Conservation (phyloP, 2,888 invertebrate species). For the Nemotelus pantherinus region DNA sequence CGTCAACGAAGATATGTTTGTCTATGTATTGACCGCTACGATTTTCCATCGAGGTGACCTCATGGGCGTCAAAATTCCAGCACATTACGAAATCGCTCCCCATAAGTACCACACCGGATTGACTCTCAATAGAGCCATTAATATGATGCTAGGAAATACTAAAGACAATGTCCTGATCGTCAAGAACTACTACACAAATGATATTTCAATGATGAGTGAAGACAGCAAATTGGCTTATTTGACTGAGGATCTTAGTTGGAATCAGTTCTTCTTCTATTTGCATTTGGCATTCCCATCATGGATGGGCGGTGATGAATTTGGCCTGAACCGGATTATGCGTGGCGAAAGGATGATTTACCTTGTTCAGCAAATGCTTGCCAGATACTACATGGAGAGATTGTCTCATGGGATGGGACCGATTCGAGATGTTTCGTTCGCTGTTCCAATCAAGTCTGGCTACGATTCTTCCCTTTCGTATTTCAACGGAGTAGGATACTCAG, state of each 20-base stretch:
- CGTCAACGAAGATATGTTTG: conserved; percentile 79
- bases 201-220: conserved; percentile 62
- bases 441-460: conserved; percentile 70
- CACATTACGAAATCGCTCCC: conserved; percentile 81
- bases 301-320: conserved; percentile 69
- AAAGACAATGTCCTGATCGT: conserved; percentile 55
- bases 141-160: conserved; percentile 56
- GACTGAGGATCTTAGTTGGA: conserved; percentile 73
- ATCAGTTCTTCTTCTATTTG: conserved; percentile 69
- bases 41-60: conserved; percentile 75
- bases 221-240: conserved; percentile 71
- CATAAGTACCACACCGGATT: conserved; percentile 69
- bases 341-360: conserved; percentile 73
- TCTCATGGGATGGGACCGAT: conserved; percentile 75
- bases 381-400: conserved; percentile 81
- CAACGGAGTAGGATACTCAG: conserved; percentile 74
- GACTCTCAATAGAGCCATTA: conserved; percentile 62
- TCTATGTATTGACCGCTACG: conserved; percentile 75
- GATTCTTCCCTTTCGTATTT: conserved; percentile 71
- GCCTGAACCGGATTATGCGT: conserved; percentile 68
- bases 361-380: conserved; percentile 75
- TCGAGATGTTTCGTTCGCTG: conserved; percentile 67
- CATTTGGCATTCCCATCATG: conserved; percentile 71
- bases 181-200: conserved; percentile 67
- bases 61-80: conserved; percentile 73